phyloP scores from a whole-genome alignment of 2,888 invertebrate species.

The Diadegma fenestrale region DNA sequence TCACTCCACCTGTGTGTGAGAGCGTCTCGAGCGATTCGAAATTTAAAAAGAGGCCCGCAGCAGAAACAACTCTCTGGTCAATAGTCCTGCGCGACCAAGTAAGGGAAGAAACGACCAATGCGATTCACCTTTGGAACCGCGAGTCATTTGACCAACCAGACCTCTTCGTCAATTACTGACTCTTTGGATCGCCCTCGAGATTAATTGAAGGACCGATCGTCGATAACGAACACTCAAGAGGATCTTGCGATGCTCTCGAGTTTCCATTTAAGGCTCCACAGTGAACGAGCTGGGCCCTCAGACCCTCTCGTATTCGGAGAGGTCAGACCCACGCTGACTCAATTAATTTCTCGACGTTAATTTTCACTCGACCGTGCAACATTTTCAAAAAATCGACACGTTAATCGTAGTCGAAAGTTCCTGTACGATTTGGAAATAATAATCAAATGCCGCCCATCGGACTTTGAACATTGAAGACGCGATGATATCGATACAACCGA shows the following conservation, averaged over 20 bases:
- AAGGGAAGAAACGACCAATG: not conserved
- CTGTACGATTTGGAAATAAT: not conserved
- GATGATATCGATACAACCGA: not conserved
- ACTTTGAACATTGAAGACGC: not conserved
- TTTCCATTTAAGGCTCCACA: not conserved
- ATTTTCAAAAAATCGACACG: not conserved
- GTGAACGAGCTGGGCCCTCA: not conserved
- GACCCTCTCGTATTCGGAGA: not conserved
- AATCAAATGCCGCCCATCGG: not conserved
- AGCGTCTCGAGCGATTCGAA: slow-evolving; percentile 32
- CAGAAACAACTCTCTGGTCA: slow-evolving; percentile 37
- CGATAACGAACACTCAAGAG: not conserved
- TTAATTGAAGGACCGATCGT: not conserved
- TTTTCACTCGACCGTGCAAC: not conserved
- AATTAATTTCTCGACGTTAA: not conserved
- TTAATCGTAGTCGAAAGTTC: not conserved
- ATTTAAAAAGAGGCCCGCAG: slow-evolving; percentile 32
- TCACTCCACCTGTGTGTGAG: not conserved
- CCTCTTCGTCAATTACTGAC: not conserved
- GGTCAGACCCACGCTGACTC: not conserved
- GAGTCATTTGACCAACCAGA: no score
- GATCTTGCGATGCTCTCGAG: not conserved
- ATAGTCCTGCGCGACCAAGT: slow-evolving; percentile 11
- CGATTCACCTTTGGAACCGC: slow-evolving; percentile 24
- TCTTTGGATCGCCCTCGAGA: slow-evolving; percentile 1